phyloP scores from a whole-genome alignment of 2,113 vertebrate species.

The Solea senegalensis region DNA sequence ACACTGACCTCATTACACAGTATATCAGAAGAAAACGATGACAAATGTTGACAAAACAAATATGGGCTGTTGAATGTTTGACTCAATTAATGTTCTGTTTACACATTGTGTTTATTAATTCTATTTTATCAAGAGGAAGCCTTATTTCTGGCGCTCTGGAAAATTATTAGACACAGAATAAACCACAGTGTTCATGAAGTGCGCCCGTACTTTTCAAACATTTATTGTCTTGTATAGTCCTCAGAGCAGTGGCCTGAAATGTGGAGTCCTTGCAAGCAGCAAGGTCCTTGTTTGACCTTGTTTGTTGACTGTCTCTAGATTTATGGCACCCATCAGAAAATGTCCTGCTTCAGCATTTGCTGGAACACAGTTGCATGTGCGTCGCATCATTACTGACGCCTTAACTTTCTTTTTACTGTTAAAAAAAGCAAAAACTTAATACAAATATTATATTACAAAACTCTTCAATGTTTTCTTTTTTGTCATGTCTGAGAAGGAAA shows the following conservation, averaged over 20 bases:
- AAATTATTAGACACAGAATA: not conserved
- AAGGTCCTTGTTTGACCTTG: conserved; percentile 12
- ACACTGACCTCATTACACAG: too few species aligned
- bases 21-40: too few species aligned
- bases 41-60: too few species aligned
- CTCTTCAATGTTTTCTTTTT: not conserved
- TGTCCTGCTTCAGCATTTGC: not conserved
- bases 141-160: too few species aligned
- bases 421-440: conserved; percentile 28
- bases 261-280: not conserved
- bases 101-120: too few species aligned
- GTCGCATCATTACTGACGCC: conserved; percentile 8
- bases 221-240: conserved; percentile 29
- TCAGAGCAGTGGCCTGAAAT: not conserved
- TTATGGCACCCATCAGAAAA: not conserved
- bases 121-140: too few species aligned
- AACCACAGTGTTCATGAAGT: conserved; percentile 20
- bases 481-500: conserved; percentile 7
- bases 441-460: conserved; percentile 53
- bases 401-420: conserved; percentile 14
- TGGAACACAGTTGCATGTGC: not conserved
- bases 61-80: too few species aligned
- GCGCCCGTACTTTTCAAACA: conserved; percentile 2
- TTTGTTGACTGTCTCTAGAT: too few species aligned
- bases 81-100: too few species aligned